These are phyloP conservation scores for Perodicticus potto DNA, from an alignment of 2,797 vertebrate genomes.

Conservation along the genomic window DNA sequence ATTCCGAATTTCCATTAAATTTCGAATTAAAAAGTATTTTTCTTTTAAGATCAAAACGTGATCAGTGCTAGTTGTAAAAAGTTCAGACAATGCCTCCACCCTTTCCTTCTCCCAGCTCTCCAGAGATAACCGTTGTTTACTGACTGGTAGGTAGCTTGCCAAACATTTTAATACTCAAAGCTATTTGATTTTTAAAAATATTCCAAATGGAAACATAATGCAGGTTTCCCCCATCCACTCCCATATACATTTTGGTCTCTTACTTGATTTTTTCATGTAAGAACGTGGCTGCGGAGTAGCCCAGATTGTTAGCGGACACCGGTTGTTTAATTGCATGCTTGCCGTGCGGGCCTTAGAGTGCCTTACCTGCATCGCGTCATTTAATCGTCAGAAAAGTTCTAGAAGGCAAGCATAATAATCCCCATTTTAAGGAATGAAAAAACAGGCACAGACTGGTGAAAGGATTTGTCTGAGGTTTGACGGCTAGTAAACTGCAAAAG, in stretches of 20 bases:
- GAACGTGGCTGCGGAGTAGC: neutral
- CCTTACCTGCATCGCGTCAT: neutral
- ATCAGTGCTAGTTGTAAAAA: neutral
- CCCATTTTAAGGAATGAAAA: neutral
- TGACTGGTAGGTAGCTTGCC: neutral
- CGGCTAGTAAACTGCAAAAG: neutral
- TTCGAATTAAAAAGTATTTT: neutral
- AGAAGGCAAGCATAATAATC: conserved; percentile 2
- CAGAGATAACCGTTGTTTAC: neutral
- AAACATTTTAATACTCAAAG: neutral
- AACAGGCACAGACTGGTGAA: neutral
- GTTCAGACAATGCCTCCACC: neutral
- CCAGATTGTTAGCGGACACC: neutral
- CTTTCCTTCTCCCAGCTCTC: neutral
- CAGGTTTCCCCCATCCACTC: neutral
- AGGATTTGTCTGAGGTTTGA: neutral
- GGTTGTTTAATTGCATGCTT: conserved; percentile 67
- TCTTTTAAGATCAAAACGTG: neutral
- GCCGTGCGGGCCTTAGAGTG: conserved; percentile 42
- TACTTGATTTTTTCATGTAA: neutral
- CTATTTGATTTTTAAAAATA: neutral
- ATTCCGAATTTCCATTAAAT: neutral
- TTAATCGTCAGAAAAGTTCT: conserved; percentile 28
- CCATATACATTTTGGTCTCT: conserved; percentile 4
- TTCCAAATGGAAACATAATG: neutral